phyloP scores from a whole-genome alignment of 1,140 invertebrate species.

The Heliconius himera region DNA sequence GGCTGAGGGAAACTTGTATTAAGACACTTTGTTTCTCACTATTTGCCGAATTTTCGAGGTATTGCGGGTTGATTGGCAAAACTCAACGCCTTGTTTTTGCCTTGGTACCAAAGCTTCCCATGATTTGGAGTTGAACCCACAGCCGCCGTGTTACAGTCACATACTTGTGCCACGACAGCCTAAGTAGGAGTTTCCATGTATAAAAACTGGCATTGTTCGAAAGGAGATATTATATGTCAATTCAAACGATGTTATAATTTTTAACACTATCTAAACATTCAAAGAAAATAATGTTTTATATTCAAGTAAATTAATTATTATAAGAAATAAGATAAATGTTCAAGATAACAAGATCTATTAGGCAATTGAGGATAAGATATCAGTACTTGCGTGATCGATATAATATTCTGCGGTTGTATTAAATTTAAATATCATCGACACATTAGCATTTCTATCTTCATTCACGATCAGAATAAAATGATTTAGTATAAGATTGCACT shows the following conservation, averaged over 20 bases:
- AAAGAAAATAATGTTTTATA: not conserved
- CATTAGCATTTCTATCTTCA: constrained; percentile 16
- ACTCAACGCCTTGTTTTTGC: too few relatives aligned
- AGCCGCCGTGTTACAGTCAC: too few relatives aligned
- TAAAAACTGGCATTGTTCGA: constrained; percentile 35
- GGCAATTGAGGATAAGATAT: constrained; percentile 6
- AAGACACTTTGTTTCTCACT: too few relatives aligned
- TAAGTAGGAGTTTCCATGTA: constrained; percentile 31
- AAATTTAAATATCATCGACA: constrained; percentile 17
- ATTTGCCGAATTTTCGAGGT: too few relatives aligned
- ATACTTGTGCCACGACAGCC: too few relatives aligned
- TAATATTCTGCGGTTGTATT: constrained; percentile 19
- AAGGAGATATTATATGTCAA: constrained; percentile 13
- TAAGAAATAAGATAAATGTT: constrained; percentile 5
- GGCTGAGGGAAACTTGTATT: too few relatives aligned
- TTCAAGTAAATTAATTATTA: constrained; percentile 19
- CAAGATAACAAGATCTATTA: constrained; percentile 11
- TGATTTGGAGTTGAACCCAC: too few relatives aligned
- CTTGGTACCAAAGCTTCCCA: too few relatives aligned
- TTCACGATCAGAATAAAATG: constrained; percentile 18
- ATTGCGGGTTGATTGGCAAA: too few relatives aligned
- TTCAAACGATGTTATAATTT: constrained; percentile 23
- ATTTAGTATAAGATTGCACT: not conserved
- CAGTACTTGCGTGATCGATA: constrained; percentile 11
- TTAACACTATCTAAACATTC: not conserved